Evolutionary conservation across 2,797 vertebrate species (phyloP).

Genomic region (Muraenolepis orangiensis): DNA sequence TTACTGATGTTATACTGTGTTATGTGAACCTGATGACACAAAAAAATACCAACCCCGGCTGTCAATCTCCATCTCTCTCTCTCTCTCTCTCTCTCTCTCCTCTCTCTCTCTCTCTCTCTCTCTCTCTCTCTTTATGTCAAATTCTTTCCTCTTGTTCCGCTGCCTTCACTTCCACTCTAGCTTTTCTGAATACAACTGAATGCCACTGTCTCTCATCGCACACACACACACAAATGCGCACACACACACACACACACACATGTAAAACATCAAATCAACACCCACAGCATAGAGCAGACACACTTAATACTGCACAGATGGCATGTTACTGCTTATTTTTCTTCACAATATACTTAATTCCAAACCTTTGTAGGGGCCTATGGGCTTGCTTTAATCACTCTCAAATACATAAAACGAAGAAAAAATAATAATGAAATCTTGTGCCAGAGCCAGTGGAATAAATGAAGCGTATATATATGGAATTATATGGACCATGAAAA

Average conservation of each 20-base stretch:
- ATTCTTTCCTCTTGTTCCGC: not conserved
- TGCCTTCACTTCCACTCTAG: not conserved
- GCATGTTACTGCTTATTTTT: not conserved
- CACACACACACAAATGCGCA: not conserved
- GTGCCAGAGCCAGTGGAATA: too few relatives aligned
- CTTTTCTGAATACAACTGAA: slow-evolving; percentile 10
- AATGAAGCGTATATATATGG: too few relatives aligned
- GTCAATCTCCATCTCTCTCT: not conserved
- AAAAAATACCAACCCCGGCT: slow-evolving; percentile 29
- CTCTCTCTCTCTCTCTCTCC: not conserved
- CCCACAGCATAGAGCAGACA: not conserved
- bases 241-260: not conserved
- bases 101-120: not conserved
- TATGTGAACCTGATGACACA: slow-evolving; percentile 51
- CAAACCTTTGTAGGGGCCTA: not conserved
- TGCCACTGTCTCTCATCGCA: slow-evolving; percentile 6
- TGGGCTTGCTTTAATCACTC: not conserved
- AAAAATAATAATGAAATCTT: too few relatives aligned
- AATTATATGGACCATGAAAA: slow-evolving; percentile 52
- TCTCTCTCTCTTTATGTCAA: not conserved
- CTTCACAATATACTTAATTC: not conserved
- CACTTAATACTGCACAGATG: too few relatives aligned
- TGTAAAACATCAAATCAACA: not conserved
- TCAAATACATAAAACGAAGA: not conserved
- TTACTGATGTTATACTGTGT: slow-evolving; percentile 63